Conservation (phyloP, 2,113 vertebrate species). For the Pangasianodon gigas region DNA sequence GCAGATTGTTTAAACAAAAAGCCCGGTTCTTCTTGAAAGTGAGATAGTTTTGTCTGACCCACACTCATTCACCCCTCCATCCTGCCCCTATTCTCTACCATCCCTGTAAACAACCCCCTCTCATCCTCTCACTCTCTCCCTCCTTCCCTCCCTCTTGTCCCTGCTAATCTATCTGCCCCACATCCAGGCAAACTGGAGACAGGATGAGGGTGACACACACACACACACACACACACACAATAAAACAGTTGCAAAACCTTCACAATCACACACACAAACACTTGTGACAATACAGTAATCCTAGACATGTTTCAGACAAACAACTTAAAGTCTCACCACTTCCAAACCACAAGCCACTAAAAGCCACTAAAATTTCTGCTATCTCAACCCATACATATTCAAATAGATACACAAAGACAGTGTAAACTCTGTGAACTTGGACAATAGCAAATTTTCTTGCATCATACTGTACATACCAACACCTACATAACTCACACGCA, state of each 20-base stretch:
- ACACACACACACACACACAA: slow-evolving; percentile 24
- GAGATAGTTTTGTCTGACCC: slow-evolving; percentile 73
- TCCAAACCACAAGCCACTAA: slow-evolving; percentile 42
- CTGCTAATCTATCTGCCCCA: slow-evolving; percentile 42
- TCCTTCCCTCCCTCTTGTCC: slow-evolving; percentile 1
- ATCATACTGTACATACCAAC: not conserved
- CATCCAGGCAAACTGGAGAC: slow-evolving; percentile 45
- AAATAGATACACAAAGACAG: slow-evolving; percentile 15
- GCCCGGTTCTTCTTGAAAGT: slow-evolving; percentile 58
- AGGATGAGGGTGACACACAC: slow-evolving; percentile 46
- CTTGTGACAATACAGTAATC: slow-evolving; percentile 10
- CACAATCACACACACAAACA: slow-evolving; percentile 16
- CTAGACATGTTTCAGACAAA: slow-evolving; percentile 31
- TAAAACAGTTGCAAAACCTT: slow-evolving; percentile 11
- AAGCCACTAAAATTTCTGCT: not conserved
- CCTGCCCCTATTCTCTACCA: slow-evolving; percentile 43
- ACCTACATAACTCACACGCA: slow-evolving; percentile 6
- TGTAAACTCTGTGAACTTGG: not conserved
- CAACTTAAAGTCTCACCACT: not conserved
- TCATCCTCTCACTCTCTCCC: slow-evolving; percentile 21
- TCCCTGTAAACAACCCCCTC: slow-evolving; percentile 43
- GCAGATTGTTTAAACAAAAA: slow-evolving; percentile 69
- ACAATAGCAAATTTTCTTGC: not conserved
- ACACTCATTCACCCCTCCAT: slow-evolving; percentile 60
- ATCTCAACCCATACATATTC: slow-evolving; percentile 5